Percentiles rank a stretch among this genome's conserved stretches.
phyloP scores from a whole-genome alignment of 2,888 invertebrate genomes.

The Apodemia duryi region DNA sequence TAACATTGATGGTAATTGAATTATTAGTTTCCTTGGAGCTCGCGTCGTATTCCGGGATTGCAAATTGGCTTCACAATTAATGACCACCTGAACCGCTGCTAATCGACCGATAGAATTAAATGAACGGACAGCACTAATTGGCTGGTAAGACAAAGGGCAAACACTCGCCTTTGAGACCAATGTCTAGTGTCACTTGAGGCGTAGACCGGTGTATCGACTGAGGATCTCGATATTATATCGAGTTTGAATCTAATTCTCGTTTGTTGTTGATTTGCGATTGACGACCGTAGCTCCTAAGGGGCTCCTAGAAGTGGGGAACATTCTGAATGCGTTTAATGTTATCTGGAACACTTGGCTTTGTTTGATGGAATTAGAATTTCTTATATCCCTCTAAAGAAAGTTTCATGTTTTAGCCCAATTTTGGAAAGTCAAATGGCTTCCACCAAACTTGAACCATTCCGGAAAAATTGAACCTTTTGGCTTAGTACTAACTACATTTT shows the following conservation, averaged over 20 bases:
- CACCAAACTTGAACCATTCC: no score
- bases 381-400: no score
- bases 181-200: constrained; percentile 74
- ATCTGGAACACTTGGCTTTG: not conserved
- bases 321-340: not conserved
- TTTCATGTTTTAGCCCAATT: no score
- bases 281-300: constrained; percentile 23
- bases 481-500: no score
- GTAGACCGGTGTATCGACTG: constrained; percentile 51
- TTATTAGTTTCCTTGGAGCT: constrained; percentile 18
- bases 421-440: no score
- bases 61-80: constrained; percentile 74
- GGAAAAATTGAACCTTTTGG: no score
- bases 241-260: constrained; percentile 22
- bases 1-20: constrained; percentile 21
- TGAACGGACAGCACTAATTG: constrained; percentile 78
- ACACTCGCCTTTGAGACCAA: constrained; percentile 72
- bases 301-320: not conserved
- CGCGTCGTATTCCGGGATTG: constrained; percentile 52
- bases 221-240: constrained; percentile 45
- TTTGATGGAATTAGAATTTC: not conserved
- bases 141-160: constrained; percentile 77
- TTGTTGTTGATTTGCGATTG: constrained; percentile 31
- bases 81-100: constrained; percentile 67
- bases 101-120: constrained; percentile 79